Percentiles rank a stretch among this genome's conserved stretches.
These are phyloP conservation scores for Crenichthys baileyi DNA, from an alignment of 2,797 vertebrate genomes.

Conservation along the genomic window DNA sequence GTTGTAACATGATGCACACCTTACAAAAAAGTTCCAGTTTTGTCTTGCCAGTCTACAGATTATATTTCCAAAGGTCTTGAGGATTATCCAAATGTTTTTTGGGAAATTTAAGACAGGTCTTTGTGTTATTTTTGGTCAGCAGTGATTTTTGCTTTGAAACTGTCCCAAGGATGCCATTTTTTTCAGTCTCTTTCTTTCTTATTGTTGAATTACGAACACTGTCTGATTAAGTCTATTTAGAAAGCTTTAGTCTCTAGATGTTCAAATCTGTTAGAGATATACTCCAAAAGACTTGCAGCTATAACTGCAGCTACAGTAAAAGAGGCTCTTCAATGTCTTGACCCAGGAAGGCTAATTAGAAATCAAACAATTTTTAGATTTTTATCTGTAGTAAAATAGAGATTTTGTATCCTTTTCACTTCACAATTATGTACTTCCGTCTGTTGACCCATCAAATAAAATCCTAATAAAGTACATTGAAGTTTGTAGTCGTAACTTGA, in stretches of 20 bases:
- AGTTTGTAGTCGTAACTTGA: background rate
- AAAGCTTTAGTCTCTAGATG: background rate
- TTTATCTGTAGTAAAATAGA: background rate
- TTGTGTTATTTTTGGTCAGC: background rate
- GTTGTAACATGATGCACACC: background rate
- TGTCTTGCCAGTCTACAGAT: background rate
- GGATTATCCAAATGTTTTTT: background rate
- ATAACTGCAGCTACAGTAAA: background rate
- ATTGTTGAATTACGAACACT: background rate
- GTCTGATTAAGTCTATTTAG: background rate
- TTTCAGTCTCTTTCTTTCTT: background rate
- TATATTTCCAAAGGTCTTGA: background rate
- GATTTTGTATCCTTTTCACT: background rate
- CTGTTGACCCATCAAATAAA: background rate
- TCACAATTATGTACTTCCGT: background rate
- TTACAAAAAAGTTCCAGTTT: background rate
- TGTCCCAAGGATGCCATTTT: background rate
- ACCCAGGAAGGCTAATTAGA: background rate
- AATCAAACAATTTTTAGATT: background rate
- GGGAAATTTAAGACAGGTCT: background rate
- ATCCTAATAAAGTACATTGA: background rate
- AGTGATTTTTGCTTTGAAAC: background rate
- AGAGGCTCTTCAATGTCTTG: no score
- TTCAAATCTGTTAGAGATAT: background rate
- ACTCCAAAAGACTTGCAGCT: no score